phyloP scores from a whole-genome alignment of 2,888 invertebrate species.

The Caradrina kadenii region DNA sequence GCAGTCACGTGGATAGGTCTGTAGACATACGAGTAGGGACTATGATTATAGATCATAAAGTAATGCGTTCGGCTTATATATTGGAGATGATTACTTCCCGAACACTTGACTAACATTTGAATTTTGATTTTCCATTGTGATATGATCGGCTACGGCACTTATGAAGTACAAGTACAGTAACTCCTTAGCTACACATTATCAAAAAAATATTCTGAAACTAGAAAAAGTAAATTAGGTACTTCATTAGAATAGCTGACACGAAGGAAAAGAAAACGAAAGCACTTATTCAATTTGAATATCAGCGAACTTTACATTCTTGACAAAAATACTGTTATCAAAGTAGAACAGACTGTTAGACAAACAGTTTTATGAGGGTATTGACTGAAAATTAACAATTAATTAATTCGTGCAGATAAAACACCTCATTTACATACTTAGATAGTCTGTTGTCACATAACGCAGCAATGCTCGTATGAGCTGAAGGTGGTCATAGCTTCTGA shows the following conservation, averaged over 20 bases:
- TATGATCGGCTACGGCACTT: background rate
- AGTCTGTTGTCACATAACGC: background rate
- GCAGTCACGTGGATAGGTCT: conserved; percentile 24
- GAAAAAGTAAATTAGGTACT: background rate
- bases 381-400: conserved; percentile 41
- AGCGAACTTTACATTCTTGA: conserved; percentile 10
- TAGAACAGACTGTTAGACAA: conserved; percentile 22
- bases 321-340: conserved; percentile 43
- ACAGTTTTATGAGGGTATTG: conserved; percentile 41
- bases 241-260: background rate
- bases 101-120: background rate
- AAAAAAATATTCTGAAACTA: background rate
- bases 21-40: background rate
- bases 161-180: background rate
- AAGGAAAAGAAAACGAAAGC: background rate
- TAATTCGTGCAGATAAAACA: conserved; percentile 28
- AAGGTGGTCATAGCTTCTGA: too few relatives aligned
- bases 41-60: background rate
- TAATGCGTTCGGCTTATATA: background rate
- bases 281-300: background rate
- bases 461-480: too few relatives aligned
- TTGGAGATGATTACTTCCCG: background rate
- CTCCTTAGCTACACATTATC: too few relatives aligned
- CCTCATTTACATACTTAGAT: conserved; percentile 49
- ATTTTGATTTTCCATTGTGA: too few relatives aligned